Evolutionary conservation across 2,113 vertebrate genomes (phyloP).

Genomic region (Hiodon tergisus): DNA sequence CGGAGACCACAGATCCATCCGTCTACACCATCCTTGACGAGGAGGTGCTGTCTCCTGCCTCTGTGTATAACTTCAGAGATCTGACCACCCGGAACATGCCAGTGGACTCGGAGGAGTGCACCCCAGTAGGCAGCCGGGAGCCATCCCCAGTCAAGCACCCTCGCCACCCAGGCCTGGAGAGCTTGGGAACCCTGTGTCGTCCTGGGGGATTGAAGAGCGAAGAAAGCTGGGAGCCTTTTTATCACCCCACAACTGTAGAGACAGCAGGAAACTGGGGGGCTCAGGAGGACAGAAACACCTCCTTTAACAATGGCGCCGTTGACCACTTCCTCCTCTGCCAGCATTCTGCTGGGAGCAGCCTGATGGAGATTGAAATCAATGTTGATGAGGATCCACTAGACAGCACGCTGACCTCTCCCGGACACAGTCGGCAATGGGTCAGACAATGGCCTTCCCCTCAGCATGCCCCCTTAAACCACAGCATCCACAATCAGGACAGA

Average conservation of each 20-base stretch:
- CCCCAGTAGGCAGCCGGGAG: constrained; percentile 30
- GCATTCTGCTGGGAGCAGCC: constrained; percentile 60
- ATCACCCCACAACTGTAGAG: constrained; percentile 20
- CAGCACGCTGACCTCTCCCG: constrained; percentile 40
- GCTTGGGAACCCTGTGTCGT: constrained; percentile 11
- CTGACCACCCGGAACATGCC: constrained; percentile 39
- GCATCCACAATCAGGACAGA: constrained; percentile 36
- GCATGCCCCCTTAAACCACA: constrained; percentile 31
- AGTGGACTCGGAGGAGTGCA: constrained; percentile 28
- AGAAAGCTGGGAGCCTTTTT: not conserved
- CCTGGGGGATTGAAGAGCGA: not conserved
- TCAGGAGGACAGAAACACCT: constrained; percentile 25
- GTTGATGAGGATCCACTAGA: constrained; percentile 68
- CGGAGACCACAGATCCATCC: constrained; percentile 65
- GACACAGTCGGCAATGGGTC: constrained; percentile 26
- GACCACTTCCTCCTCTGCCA: constrained; percentile 46
- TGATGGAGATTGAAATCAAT: constrained; percentile 69
- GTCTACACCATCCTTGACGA: constrained; percentile 63
- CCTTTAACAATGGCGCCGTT: constrained; percentile 37
- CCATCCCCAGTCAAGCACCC: constrained; percentile 44
- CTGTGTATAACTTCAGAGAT: constrained; percentile 48
- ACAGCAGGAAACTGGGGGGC: constrained; percentile 31
- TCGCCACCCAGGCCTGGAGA: constrained; percentile 22
- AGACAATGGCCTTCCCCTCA: constrained; percentile 28
- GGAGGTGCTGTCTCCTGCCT: constrained; percentile 56